These are phyloP conservation scores for Drosophila setifemur DNA, from an alignment of 1,140 invertebrate species.

Conservation along the genomic window DNA sequence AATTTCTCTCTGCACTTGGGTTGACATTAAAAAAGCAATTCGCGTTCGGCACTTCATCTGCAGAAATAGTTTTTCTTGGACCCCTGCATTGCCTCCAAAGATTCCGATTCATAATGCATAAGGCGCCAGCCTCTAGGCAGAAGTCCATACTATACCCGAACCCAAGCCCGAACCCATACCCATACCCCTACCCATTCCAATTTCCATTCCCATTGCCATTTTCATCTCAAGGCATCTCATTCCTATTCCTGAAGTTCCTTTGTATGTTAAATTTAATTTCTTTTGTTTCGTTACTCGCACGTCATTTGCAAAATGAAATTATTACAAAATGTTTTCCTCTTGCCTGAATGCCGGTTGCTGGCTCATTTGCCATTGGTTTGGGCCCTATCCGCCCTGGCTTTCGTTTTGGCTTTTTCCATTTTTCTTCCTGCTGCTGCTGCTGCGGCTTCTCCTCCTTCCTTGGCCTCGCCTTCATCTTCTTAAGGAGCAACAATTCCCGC, in stretches of 20 bases:
- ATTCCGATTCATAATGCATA: constrained; percentile 76
- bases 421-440: constrained; percentile 12
- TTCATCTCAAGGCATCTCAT: constrained; percentile 24
- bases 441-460: constrained; percentile 7
- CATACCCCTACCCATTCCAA: neutral
- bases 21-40: constrained; percentile 73
- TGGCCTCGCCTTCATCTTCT: constrained; percentile 51
- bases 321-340: constrained; percentile 73
- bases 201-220: neutral
- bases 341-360: constrained; percentile 3
- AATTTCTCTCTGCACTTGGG: constrained; percentile 32
- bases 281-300: constrained; percentile 81
- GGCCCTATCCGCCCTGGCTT: constrained; percentile 15
- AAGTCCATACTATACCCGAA: neutral
- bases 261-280: constrained; percentile 81
- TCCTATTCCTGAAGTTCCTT: constrained; percentile 48
- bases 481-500: constrained; percentile 64
- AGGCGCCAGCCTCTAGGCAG: constrained; percentile 41
- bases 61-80: constrained; percentile 58
- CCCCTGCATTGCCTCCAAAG: constrained; percentile 22
- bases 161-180: neutral
- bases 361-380: constrained; percentile 53
- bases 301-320: constrained; percentile 82
- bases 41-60: constrained; percentile 60
- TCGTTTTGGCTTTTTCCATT: constrained; percentile 43